Conservation (phyloP, 2,113 vertebrate species). For the Fulmarus glacialis region DNA sequence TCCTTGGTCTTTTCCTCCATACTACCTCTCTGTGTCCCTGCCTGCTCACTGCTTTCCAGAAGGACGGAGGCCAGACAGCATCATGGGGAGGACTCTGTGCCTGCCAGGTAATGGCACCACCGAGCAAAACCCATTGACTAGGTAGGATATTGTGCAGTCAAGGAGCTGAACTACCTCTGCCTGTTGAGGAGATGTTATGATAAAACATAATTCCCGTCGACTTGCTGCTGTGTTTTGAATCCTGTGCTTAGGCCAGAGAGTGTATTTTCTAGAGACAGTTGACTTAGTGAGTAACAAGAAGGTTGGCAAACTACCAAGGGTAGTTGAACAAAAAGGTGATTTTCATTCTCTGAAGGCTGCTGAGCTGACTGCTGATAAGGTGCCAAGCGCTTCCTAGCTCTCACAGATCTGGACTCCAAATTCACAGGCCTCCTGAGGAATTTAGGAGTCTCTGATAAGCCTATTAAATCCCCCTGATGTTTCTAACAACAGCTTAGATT, state of each 20-base stretch:
- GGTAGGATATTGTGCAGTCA: not conserved
- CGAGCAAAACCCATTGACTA: not conserved
- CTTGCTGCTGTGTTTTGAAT: not conserved
- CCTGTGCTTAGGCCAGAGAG: not conserved
- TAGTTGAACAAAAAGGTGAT: constrained; percentile 35
- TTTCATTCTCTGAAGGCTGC: not conserved
- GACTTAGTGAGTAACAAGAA: not conserved
- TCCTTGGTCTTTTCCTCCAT: not conserved
- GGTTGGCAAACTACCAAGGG: not conserved
- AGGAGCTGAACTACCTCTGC: not conserved
- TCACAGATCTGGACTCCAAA: constrained; percentile 13
- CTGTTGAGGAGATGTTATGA: not conserved
- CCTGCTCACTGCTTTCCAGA: not conserved
- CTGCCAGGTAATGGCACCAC: not conserved
- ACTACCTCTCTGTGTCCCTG: not conserved
- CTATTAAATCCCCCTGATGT: constrained; percentile 12
- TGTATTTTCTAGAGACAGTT: not conserved
- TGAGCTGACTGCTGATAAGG: not conserved
- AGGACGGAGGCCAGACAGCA: not conserved
- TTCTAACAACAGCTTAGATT: constrained; percentile 36
- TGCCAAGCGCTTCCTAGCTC: not conserved
- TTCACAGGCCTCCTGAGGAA: constrained; percentile 3
- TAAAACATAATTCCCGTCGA: not conserved
- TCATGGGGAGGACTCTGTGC: not conserved
- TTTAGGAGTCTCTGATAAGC: constrained; percentile 11